phyloP scores from a whole-genome alignment of 2,113 vertebrate species.

The Mobula hypostoma region DNA sequence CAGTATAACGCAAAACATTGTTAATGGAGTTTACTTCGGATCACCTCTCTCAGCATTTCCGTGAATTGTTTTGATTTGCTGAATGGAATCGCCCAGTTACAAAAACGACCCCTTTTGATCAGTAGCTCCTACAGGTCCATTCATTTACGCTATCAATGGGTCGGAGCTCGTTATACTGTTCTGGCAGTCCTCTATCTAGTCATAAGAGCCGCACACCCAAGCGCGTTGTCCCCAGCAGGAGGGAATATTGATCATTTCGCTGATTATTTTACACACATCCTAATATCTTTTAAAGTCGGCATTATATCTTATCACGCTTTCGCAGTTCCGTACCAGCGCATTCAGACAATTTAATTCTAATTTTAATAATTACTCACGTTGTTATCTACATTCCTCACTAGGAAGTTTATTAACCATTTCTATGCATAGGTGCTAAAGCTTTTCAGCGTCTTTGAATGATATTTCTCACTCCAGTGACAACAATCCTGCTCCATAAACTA shows the following conservation, averaged over 20 bases:
- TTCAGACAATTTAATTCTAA: not conserved
- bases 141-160: not conserved
- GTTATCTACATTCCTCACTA: not conserved
- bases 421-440: not conserved
- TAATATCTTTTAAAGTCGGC: not conserved
- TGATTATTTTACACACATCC: not conserved
- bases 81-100: not conserved
- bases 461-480: not conserved
- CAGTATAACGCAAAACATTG: accelerated
- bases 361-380: not conserved
- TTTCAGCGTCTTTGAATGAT: not conserved
- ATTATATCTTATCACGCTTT: not conserved
- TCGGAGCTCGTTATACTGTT: not conserved
- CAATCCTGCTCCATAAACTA: not conserved
- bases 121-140: not conserved
- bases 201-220: not conserved
- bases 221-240: not conserved
- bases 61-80: not conserved
- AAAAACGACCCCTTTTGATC: not conserved
- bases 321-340: not conserved
- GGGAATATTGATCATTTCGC: not conserved
- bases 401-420: not conserved
- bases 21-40: not conserved
- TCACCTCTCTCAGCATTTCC: not conserved
- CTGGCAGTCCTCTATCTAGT: not conserved